Percentiles rank a stretch among this genome's conserved stretches.
These are phyloP conservation scores for Amblyjoppa fuscipennis DNA, from an alignment of 2,888 invertebrate species.

Conservation along the genomic window DNA sequence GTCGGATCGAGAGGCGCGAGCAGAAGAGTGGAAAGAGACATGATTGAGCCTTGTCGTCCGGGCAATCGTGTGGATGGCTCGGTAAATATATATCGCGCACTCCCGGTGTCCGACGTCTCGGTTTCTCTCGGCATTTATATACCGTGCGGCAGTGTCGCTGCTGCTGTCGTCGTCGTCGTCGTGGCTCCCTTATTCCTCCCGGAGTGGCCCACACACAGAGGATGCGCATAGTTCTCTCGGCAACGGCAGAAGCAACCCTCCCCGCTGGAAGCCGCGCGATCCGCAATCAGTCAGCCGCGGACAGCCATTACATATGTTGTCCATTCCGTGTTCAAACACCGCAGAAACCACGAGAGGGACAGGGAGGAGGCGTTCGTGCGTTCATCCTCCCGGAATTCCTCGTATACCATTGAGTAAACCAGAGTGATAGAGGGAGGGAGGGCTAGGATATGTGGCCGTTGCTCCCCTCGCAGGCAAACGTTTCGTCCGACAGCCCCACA, in stretches of 20 bases:
- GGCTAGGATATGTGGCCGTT: constrained; percentile 21
- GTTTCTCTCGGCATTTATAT: constrained; percentile 65
- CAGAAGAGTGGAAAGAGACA: constrained; percentile 69
- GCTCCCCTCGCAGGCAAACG: constrained; percentile 4
- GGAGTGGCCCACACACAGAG: constrained; percentile 3
- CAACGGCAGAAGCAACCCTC: constrained; percentile 62
- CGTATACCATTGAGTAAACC: constrained; percentile 57
- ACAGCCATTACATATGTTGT: constrained; percentile 84
- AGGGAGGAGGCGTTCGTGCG: constrained; percentile 44
- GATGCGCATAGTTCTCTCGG: constrained; percentile 64
- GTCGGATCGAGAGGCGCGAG: constrained; percentile 55
- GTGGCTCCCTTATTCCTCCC: constrained; percentile 14
- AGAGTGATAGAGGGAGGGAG: constrained; percentile 29
- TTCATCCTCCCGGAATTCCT: constrained; percentile 65
- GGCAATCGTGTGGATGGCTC: constrained; percentile 81
- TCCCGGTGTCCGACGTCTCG: constrained; percentile 47
- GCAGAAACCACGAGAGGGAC: constrained; percentile 68
- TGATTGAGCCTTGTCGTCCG: constrained; percentile 79
- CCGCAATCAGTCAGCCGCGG: constrained; percentile 81
- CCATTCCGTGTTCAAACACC: constrained; percentile 84
- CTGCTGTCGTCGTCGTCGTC: constrained; percentile 18
- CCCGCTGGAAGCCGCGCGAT: constrained; percentile 64
- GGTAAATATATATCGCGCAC: constrained; percentile 78
- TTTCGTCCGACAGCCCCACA: not conserved
- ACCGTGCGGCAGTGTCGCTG: constrained; percentile 1